These are phyloP conservation scores for Noctua comes DNA, from an alignment of 2,888 invertebrate genomes.

Conservation along the genomic window DNA sequence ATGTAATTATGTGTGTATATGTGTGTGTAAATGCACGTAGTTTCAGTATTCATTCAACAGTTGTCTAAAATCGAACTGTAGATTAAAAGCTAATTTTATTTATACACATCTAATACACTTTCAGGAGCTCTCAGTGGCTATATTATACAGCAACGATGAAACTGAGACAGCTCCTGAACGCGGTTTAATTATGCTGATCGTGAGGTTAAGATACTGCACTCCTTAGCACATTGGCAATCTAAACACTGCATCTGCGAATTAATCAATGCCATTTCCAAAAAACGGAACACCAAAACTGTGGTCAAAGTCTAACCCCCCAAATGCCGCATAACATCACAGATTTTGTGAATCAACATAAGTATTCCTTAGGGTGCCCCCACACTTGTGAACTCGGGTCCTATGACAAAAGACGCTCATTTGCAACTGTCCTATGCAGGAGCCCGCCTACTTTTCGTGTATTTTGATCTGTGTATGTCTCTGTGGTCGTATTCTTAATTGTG, in stretches of 20 bases:
- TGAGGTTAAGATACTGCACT: background rate
- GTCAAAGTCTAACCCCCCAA: slow-evolving; percentile 47
- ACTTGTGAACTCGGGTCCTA: slow-evolving; percentile 52
- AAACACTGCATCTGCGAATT: slow-evolving; percentile 14
- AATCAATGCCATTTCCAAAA: slow-evolving; percentile 35
- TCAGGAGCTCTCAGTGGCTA: background rate
- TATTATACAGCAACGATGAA: background rate
- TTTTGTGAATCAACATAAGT: slow-evolving; percentile 63
- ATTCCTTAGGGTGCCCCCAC: slow-evolving; percentile 46
- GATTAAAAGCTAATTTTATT: background rate
- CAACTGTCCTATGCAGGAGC: slow-evolving; percentile 76
- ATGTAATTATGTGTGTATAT: too few relatives aligned
- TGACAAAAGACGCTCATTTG: slow-evolving; percentile 83
- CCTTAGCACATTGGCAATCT: too few relatives aligned
- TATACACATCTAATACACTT: background rate
- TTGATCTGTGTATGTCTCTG: slow-evolving; percentile 51
- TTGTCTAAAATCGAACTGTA: background rate
- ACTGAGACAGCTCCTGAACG: background rate
- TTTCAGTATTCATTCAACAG: background rate
- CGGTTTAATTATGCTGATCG: background rate
- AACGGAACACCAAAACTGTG: slow-evolving; percentile 25
- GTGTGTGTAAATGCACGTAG: too few relatives aligned
- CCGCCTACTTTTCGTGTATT: slow-evolving; percentile 71
- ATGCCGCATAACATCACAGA: slow-evolving; percentile 42
- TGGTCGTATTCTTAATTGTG: slow-evolving; percentile 29